Conservation (phyloP, 2,113 vertebrate genomes). For the Xenopus laevis region DNA sequence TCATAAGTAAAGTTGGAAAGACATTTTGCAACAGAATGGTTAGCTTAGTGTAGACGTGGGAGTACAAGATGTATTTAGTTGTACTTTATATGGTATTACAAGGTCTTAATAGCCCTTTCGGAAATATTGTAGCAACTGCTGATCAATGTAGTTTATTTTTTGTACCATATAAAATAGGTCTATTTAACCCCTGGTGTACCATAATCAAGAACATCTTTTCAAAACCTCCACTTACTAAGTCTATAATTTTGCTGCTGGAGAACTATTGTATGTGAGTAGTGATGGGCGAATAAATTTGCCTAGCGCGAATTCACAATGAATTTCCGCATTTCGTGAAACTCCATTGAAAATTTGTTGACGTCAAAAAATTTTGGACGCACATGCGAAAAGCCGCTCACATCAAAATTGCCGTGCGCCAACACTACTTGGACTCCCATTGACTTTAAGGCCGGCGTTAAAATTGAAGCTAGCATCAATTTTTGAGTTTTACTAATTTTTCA, state of each 20-base stretch:
- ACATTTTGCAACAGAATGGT: slow-evolving; percentile 37
- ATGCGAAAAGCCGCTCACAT: no score
- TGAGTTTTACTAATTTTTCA: no score
- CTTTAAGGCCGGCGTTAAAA: no score
- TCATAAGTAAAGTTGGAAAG: slow-evolving; percentile 42
- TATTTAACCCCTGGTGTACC: slow-evolving; percentile 9
- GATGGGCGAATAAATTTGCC: no score
- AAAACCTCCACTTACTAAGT: not conserved
- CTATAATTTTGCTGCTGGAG: not conserved
- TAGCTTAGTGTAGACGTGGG: slow-evolving; percentile 39
- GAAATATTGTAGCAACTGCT: slow-evolving; percentile 36
- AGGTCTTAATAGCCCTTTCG: slow-evolving; percentile 28
- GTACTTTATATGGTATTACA: slow-evolving; percentile 39
- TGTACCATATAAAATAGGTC: slow-evolving; percentile 27
- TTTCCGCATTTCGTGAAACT: no score
- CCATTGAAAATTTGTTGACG: no score
- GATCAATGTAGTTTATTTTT: slow-evolving; percentile 40
- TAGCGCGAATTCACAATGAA: no score
- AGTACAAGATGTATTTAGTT: slow-evolving; percentile 40
- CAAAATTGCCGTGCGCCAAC: no score
- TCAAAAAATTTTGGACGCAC: no score
- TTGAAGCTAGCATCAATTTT: no score
- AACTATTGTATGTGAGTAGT: no score
- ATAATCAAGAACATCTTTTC: not conserved
- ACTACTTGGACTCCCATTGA: no score